Evolutionary conservation across 2,113 vertebrate genomes (phyloP), one percentile per base, ranked within the genome.

Genomic region (Ardeotis arabs): DNA sequence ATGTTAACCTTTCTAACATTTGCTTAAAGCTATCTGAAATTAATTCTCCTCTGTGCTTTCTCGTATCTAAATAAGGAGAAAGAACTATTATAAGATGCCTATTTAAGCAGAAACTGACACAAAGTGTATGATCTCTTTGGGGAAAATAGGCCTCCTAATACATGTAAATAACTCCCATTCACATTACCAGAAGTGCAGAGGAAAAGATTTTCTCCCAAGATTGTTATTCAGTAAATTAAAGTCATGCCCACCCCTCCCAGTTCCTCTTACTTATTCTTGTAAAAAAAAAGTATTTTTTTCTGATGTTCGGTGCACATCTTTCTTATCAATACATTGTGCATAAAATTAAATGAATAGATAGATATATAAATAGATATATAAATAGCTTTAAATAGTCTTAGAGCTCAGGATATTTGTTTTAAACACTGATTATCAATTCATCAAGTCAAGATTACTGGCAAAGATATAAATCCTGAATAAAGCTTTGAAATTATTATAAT

Each of bases 1-100:
- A 96, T 95, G 92, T 95, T 98, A 97, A 97, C 96, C 96, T 98
- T 98, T 98, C 89, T 97, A 97, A 96, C 90, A 97, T 98, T 98
- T 98, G 88, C 97, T 97, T 97, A 98, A 98, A 98, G 93, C 92
- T 91, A 94, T 96, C 88, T 94, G 93, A 97, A 98, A 98, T 98
- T 97, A 97, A 97, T 95, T 87, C 88, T 95, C 90, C 53, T 91
- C 69, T 79, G 28, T 91, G 37, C 89, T 56, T 82, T 96, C 27
- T 66, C 19, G 0, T 90, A 73, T 92, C 84, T 91, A 93, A 95
- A 95, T 63, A 84, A 84, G 58, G 79, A 91, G 77, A 92, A 94
- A 87, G 58, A 84, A 86, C 23, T 87, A 69, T 77, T 92, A 68
- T 84, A 94, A 96, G 92, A 81, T 70, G 90, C 62, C 66, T 95